A percentile compares a stretch with the other conserved stretches of the same genome.
phyloP scores from a whole-genome alignment of 2,797 vertebrate genomes.

The Fundulus diaphanus region DNA sequence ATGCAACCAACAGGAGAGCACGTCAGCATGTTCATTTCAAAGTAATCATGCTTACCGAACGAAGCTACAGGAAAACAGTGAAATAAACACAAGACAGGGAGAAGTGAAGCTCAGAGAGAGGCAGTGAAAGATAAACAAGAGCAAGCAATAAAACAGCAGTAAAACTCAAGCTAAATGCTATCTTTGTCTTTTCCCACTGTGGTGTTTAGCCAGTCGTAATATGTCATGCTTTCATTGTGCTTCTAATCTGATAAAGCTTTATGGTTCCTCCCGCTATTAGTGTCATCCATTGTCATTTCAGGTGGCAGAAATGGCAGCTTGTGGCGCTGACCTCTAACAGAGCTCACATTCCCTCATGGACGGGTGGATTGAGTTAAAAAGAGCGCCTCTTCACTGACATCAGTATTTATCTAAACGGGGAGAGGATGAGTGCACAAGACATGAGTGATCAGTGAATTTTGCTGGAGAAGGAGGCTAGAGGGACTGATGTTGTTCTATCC shows the following conservation, averaged over 20 bases:
- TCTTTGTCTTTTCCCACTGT: constrained; percentile 62
- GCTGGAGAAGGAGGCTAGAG: constrained; percentile 16
- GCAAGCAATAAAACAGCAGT: constrained; percentile 61
- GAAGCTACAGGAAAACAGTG: constrained; percentile 27
- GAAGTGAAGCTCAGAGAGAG: constrained; percentile 35
- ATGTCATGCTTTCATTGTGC: constrained; percentile 75
- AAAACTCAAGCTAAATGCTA: constrained; percentile 63
- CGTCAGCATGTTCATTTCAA: constrained; percentile 54
- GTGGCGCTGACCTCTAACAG: constrained; percentile 67
- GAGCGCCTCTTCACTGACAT: constrained; percentile 63
- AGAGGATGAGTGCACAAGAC: constrained; percentile 17
- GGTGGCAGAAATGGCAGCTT: constrained; percentile 70
- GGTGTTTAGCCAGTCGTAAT: constrained; percentile 71
- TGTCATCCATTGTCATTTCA: constrained; percentile 78
- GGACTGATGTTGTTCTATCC: constrained; percentile 35
- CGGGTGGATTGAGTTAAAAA: constrained; percentile 58
- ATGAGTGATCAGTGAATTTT: constrained; percentile 29
- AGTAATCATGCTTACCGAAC: constrained; percentile 59
- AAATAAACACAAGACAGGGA: constrained; percentile 46
- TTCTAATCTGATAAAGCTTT: constrained; percentile 76
- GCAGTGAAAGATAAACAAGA: constrained; percentile 60
- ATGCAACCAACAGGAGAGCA: constrained; percentile 51
- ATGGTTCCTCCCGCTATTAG: constrained; percentile 75
- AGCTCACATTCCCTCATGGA: constrained; percentile 45
- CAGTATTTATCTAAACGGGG: constrained; percentile 53